phyloP scores from a whole-genome alignment of 2,797 vertebrate species.

The Trichosurus vulpecula region DNA sequence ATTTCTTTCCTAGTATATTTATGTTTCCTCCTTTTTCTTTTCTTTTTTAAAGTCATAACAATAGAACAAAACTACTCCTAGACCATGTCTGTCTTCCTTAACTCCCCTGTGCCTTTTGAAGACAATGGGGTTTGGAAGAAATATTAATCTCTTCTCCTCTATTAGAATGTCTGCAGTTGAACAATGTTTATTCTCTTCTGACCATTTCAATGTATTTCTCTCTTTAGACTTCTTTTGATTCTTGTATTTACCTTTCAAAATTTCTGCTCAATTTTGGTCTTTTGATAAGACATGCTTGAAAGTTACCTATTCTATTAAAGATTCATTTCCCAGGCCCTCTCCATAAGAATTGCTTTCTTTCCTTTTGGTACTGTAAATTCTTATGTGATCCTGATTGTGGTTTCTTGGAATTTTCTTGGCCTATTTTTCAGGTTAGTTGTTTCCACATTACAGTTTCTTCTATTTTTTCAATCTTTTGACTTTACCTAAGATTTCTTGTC shows the following conservation, averaged over 20 bases:
- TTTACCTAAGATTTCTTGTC: background rate
- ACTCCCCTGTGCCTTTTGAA: background rate
- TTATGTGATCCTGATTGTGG: background rate
- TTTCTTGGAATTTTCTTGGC: background rate
- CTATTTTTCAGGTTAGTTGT: background rate
- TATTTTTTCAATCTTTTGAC: background rate
- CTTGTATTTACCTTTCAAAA: background rate
- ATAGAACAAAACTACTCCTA: background rate
- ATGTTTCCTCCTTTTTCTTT: background rate
- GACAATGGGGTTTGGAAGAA: background rate
- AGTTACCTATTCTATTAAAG: background rate
- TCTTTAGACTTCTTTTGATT: background rate
- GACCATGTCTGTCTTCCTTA: background rate
- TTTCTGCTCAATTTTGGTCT: background rate
- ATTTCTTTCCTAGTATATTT: background rate
- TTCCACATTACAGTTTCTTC: background rate
- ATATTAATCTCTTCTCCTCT: background rate
- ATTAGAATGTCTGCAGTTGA: background rate
- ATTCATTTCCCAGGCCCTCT: background rate
- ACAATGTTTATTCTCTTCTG: background rate
- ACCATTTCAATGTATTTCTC: background rate
- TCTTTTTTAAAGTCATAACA: background rate
- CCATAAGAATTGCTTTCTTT: background rate
- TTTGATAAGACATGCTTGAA: background rate
- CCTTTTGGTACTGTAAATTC: background rate